Evolutionary conservation across 2,888 invertebrate species (phyloP).

Genomic region (Platycheirus rosarum): DNA sequence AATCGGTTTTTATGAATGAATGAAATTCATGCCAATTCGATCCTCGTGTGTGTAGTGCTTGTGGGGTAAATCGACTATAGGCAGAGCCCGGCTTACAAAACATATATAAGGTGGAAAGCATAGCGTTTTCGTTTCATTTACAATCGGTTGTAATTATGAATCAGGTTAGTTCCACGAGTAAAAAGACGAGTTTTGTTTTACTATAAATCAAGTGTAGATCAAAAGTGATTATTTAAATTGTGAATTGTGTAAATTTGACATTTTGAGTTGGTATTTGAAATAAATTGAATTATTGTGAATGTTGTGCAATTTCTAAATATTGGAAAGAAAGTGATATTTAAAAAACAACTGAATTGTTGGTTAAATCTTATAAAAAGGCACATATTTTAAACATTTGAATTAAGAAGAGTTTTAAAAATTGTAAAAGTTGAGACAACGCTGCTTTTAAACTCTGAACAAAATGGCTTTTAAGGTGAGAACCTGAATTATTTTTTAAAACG

Average conservation of each 20-base stretch:
- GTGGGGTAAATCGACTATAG: constrained; percentile 36
- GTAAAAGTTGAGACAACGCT: too few relatives aligned
- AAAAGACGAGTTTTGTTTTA: constrained; percentile 41
- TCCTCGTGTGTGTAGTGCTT: constrained; percentile 46
- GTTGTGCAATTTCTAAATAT: background rate
- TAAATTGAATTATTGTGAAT: background rate
- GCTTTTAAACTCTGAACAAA: background rate
- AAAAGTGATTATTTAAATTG: background rate
- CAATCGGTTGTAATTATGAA: constrained; percentile 68
- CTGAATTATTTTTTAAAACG: background rate
- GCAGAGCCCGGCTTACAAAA: constrained; percentile 47
- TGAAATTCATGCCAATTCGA: constrained; percentile 36
- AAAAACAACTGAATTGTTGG: background rate
- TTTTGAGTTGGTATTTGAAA: background rate
- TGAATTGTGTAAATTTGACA: background rate
- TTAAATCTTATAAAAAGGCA: background rate
- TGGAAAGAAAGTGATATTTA: background rate
- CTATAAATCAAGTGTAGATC: constrained; percentile 42
- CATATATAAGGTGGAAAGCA: constrained; percentile 70
- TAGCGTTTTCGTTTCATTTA: constrained; percentile 71
- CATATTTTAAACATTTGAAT: too few relatives aligned
- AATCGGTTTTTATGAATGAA: constrained; percentile 67
- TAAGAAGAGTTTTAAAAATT: too few relatives aligned
- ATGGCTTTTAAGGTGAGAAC: constrained; percentile 51
- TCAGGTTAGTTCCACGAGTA: constrained; percentile 57